These are phyloP conservation scores for Actinia tenebrosa DNA, from an alignment of 64 coral and sea anemone genomes.

Conservation along the genomic window DNA sequence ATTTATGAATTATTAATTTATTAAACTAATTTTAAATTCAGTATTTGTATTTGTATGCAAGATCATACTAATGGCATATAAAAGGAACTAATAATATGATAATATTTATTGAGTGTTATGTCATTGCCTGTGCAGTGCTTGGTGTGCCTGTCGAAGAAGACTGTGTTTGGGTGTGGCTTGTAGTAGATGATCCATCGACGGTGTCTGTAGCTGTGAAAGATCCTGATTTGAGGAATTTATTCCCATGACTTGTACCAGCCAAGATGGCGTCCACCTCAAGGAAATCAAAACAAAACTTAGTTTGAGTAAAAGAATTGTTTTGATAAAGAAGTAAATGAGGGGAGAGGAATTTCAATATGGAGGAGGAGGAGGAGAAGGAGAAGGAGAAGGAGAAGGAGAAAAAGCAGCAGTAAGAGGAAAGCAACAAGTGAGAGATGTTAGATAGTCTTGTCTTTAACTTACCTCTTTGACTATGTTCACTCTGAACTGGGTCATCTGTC, in stretches of 20 bases:
- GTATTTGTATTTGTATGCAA: not conserved
- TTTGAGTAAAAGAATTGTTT: not conserved
- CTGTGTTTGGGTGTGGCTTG: not conserved
- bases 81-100: not conserved
- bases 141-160: not conserved
- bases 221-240: conserved; percentile 66
- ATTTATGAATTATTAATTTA: too few relatives aligned
- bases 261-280: conserved; percentile 76
- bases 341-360: too few relatives aligned
- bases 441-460: not conserved
- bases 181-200: not conserved
- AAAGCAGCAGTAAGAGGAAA: not conserved
- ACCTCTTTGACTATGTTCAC: conserved; percentile 91
- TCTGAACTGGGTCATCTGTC: conserved; percentile 87
- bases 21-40: not conserved
- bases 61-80: not conserved
- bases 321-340: too few relatives aligned
- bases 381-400: not conserved
- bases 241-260: conserved; percentile 78
- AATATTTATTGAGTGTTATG: not conserved
- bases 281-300: not conserved
- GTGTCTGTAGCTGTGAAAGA: not conserved
- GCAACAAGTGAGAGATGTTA: not conserved
- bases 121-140: conserved; percentile 9
- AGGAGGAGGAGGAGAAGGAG: too few relatives aligned